Evolutionary conservation across 2,113 vertebrate genomes (phyloP).

Genomic region (Daboia siamensis): DNA sequence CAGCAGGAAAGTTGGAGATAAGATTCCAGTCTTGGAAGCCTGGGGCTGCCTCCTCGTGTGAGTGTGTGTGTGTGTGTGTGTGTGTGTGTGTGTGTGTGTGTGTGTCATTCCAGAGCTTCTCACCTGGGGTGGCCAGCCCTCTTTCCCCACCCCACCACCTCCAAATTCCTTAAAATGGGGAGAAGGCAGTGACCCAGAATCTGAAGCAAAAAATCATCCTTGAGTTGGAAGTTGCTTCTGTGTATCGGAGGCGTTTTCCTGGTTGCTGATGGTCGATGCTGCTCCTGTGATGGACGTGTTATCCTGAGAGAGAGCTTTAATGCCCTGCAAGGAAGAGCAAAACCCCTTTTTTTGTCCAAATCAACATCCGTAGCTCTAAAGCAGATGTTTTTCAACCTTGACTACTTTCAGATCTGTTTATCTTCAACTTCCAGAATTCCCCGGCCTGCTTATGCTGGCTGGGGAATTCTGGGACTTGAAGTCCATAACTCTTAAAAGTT

Average conservation of each 20-base stretch:
- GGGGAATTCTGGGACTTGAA: neutral
- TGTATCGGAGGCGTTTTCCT: neutral
- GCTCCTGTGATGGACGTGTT: too few species aligned
- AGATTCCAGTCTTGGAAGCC: neutral
- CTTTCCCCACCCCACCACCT: neutral
- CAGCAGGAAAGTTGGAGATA: neutral
- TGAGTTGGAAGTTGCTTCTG: neutral
- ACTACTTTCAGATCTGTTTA: neutral
- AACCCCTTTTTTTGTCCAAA: neutral
- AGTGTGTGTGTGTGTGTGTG: neutral
- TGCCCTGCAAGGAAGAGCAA: neutral
- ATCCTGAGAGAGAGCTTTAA: neutral
- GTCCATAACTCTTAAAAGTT: neutral
- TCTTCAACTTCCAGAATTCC: too few species aligned
- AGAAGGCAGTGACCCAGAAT: neutral
- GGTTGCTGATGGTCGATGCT: too few species aligned
- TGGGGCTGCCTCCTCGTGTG: neutral
- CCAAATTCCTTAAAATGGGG: too few species aligned
- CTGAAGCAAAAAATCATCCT: neutral
- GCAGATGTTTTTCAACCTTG: neutral
- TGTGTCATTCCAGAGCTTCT: neutral
- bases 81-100: neutral
- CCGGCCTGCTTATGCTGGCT: too few species aligned
- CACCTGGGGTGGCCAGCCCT: neutral
- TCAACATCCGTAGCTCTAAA: neutral